Conservation (phyloP, 1,140 invertebrate species). For the Helicoverpa armigera region DNA sequence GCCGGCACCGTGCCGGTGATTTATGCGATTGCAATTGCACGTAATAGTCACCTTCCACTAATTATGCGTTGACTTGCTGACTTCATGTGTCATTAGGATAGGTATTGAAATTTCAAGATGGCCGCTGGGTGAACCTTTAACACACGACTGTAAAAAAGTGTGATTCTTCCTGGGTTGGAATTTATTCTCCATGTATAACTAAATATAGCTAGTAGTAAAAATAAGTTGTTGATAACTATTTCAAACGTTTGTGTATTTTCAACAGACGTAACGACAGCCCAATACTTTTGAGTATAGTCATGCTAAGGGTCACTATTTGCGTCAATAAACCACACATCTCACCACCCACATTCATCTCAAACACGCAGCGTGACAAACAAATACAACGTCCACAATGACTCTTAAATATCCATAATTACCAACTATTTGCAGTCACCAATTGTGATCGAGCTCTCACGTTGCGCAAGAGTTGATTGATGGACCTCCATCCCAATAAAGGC, state of each 20-base stretch:
- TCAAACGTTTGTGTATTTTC: neutral
- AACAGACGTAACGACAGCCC: neutral
- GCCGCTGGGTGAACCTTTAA: no score
- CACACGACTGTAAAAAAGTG: no score
- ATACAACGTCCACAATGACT: slow-evolving; percentile 72
- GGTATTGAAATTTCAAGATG: no score
- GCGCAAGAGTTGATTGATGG: slow-evolving; percentile 82
- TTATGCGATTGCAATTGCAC: slow-evolving; percentile 81
- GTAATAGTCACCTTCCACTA: slow-evolving; percentile 64
- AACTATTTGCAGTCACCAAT: slow-evolving; percentile 78
- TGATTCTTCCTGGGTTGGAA: no score
- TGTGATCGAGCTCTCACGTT: slow-evolving; percentile 76
- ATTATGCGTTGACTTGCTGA: slow-evolving; percentile 18
- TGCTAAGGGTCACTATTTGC: slow-evolving; percentile 6
- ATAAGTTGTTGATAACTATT: neutral
- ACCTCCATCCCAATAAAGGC: slow-evolving; percentile 56
- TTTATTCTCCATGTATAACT: no score
- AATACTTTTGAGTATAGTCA: neutral
- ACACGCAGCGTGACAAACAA: slow-evolving; percentile 65
- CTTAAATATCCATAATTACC: slow-evolving; percentile 82
- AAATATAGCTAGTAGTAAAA: no score
- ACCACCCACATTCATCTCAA: slow-evolving; percentile 54
- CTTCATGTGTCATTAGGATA: neutral
- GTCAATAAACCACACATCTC: slow-evolving; percentile 31
- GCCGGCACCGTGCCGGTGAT: slow-evolving; percentile 73